Percentiles rank a stretch among this genome's conserved stretches.
These are phyloP conservation scores for Scomber japonicus DNA, from an alignment of 2,113 vertebrate species.

Conservation along the genomic window DNA sequence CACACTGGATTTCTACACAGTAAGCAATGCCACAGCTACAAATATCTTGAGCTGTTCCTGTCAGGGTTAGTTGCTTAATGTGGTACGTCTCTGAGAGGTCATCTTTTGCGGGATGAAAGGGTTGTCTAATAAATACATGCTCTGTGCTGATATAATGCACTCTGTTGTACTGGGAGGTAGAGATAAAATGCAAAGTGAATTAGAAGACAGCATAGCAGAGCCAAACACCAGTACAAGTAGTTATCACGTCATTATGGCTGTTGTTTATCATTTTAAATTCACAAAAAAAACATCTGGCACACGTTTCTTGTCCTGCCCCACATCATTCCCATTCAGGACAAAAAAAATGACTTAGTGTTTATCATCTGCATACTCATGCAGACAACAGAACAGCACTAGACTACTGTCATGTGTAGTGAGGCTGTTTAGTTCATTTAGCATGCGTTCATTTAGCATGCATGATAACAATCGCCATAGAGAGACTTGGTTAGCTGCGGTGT, in stretches of 20 bases:
- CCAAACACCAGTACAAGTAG: constrained; percentile 21
- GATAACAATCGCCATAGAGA: constrained; percentile 50
- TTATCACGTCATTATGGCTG: constrained; percentile 38
- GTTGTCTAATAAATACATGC: constrained; percentile 38
- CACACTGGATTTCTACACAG: constrained; percentile 3
- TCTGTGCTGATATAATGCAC: constrained; percentile 30
- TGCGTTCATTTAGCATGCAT: neutral
- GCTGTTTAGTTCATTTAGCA: constrained; percentile 53
- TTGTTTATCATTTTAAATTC: constrained; percentile 56
- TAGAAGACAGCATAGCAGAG: constrained; percentile 47
- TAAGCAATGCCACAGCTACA: constrained; percentile 27
- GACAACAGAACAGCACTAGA: constrained; percentile 15
- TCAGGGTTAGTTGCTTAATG: constrained; percentile 36
- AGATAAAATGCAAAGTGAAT: constrained; percentile 57
- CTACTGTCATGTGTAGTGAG: constrained; percentile 14
- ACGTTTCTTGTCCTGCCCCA: neutral
- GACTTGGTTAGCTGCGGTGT: constrained; percentile 47
- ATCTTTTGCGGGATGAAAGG: constrained; percentile 39
- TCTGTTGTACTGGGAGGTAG: constrained; percentile 34
- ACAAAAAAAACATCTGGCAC: constrained; percentile 7
- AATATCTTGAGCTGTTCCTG: constrained; percentile 34
- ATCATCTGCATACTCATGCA: neutral
- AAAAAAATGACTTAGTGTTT: constrained; percentile 4
- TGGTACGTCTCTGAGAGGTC: constrained; percentile 28
- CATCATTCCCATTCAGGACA: neutral